Evolutionary conservation across 2,113 vertebrate genomes (phyloP).

Genomic region (Leptobrachium leishanense): DNA sequence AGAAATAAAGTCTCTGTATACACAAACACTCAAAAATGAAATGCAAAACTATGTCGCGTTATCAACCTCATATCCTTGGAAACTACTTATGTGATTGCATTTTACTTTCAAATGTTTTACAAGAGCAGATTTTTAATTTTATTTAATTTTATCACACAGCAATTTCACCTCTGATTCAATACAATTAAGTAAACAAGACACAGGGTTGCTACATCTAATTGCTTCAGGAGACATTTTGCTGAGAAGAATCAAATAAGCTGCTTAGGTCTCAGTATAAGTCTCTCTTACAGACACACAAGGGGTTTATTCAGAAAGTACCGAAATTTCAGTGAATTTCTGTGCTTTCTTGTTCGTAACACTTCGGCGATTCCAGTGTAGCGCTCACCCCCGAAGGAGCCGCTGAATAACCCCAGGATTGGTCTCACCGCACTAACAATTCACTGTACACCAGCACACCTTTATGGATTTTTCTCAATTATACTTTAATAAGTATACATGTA

Average conservation of each 20-base stretch:
- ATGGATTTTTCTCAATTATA: too few relatives aligned
- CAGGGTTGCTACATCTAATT: background rate
- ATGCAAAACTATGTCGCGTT: conserved; percentile 26
- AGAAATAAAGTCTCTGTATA: conserved; percentile 1
- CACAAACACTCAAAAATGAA: conserved; percentile 22
- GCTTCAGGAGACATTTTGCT: background rate
- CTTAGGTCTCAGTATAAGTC: too few relatives aligned
- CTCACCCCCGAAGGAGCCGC: too few relatives aligned
- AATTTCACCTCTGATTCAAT: conserved; percentile 23
- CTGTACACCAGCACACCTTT: too few relatives aligned
- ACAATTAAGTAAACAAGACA: conserved; percentile 3
- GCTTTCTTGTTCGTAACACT: too few relatives aligned
- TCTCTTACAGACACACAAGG: too few relatives aligned
- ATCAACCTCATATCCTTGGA: conserved; percentile 31
- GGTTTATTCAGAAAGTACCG: too few relatives aligned
- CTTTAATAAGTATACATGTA: too few relatives aligned
- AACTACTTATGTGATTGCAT: conserved; percentile 43
- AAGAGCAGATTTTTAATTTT: conserved; percentile 24
- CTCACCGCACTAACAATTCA: too few relatives aligned
- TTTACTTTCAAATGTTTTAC: conserved; percentile 45
- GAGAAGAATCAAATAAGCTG: background rate
- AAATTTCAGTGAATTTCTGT: too few relatives aligned
- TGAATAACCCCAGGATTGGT: too few relatives aligned
- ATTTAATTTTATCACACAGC: conserved; percentile 14
- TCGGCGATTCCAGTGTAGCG: too few relatives aligned